Conservation (phyloP, 2,888 invertebrate genomes). For the Saturnia japonica region DNA sequence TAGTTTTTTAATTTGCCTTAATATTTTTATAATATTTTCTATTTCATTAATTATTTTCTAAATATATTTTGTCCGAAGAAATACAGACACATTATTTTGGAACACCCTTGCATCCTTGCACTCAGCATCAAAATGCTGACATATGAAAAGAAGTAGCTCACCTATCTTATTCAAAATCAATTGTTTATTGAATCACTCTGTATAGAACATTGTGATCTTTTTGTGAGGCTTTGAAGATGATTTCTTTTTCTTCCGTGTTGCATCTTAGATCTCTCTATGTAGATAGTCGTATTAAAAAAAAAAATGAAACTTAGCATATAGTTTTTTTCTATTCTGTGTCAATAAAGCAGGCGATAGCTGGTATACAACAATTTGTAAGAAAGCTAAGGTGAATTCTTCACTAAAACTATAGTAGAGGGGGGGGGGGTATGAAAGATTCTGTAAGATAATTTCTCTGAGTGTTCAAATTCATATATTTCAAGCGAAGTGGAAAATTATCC, state of each 20-base stretch:
- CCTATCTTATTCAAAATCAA: not conserved
- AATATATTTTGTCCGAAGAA: not conserved
- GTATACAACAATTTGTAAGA: not conserved
- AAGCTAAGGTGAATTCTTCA: not conserved
- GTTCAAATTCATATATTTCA: not conserved
- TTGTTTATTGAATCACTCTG: not conserved
- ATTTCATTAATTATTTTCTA: not conserved
- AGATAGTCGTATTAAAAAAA: too few relatives aligned
- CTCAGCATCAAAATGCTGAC: too few relatives aligned
- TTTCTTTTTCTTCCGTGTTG: not conserved
- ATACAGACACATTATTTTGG: not conserved
- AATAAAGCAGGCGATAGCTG: not conserved
- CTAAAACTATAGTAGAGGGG: not conserved
- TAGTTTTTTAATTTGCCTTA: not conserved
- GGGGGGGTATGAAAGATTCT: not conserved
- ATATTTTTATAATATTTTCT: not conserved
- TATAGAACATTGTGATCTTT: not conserved
- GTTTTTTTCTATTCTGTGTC: too few relatives aligned
- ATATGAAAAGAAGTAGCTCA: not conserved
- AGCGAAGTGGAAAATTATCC: not conserved
- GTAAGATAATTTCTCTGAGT: not conserved
- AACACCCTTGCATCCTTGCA: too few relatives aligned
- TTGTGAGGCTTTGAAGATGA: not conserved
- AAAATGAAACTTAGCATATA: too few relatives aligned
- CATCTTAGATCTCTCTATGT: too few relatives aligned